Base-by-base conservation (phyloP, 1,140 invertebrate species). In the Pissodes strobi region DNA sequence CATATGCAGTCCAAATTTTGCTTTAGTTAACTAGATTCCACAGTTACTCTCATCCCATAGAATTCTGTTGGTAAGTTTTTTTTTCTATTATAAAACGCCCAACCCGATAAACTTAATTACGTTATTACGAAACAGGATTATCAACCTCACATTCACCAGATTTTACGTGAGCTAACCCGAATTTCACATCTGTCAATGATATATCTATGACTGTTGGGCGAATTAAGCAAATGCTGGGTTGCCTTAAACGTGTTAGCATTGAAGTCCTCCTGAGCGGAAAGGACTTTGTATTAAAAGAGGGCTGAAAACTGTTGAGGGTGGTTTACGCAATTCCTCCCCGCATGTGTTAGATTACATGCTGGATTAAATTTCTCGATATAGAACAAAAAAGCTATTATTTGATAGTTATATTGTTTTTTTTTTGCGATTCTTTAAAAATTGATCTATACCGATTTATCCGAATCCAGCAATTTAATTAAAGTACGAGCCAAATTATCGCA, bases 101-200 rank as follows among this genome's bases (percentile, higher is more conserved):
- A 27, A 27, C 9, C 9, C 25, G 9, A 5, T 27, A 9, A 27
- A 27, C 9, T 9, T 27, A 27, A 27, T 27, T 27, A 27, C 4
- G 9, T 5, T 27, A 27, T 27, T 27, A 9, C 25, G 25, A 27
- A 5, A 27, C 25, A 27, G 25, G 3, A 5, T 27, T 3, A 27
- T 27, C 9, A 27, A 27, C 25, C 25, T 3, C 25, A 27, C 25
- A 9, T 27, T 39, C 30, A 55, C 52, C 30, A 21, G 22, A 13
- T 6, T 37, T 53, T 38, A 17, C 30, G 8, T 51, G 12, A 51
- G 22, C 23, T 27, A 51, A 51, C 27, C 39, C 63, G 49, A 70
- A 68, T 70, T 75, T 66, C 76, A 64, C 76, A 77, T 77, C 76
- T 77, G 76, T 73, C 74, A 76, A 62, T 72, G 76, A 77, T 76